Conservation (phyloP, 2,888 invertebrate genomes). For the Mythimna pallens region DNA sequence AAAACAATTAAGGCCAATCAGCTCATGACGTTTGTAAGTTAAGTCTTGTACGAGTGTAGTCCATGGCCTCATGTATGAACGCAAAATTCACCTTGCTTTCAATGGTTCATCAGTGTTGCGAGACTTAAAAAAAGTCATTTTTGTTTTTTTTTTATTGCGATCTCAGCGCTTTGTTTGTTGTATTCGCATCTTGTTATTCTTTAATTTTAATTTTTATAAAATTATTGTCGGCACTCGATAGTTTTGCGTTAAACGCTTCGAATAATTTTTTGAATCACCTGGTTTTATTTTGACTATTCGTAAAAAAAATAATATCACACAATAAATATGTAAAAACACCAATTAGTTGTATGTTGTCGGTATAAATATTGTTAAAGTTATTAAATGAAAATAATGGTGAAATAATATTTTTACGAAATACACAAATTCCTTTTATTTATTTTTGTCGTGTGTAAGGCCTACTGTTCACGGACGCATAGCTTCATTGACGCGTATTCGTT, state of each 20-base stretch:
- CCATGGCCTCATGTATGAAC: slow-evolving; percentile 12
- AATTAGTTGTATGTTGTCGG: slow-evolving; percentile 40
- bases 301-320: slow-evolving; percentile 6
- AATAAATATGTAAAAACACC: slow-evolving; percentile 45
- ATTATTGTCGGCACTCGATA: slow-evolving; percentile 36
- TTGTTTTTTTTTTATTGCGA: slow-evolving; percentile 45
- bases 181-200: slow-evolving; percentile 49
- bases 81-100: slow-evolving; percentile 10
- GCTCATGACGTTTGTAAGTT: background rate
- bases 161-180: slow-evolving; percentile 65
- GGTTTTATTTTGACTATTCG: slow-evolving; percentile 1
- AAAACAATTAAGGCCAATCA: background rate
- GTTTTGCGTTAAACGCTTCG: slow-evolving; percentile 52
- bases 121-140: slow-evolving; percentile 14
- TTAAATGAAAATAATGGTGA: background rate
- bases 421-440: background rate
- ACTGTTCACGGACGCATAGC: too few relatives aligned
- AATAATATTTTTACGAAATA: slow-evolving; percentile 37
- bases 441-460: slow-evolving; percentile 14
- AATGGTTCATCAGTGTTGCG: slow-evolving; percentile 7
- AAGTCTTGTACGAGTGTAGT: background rate
- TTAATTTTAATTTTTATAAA: slow-evolving; percentile 18
- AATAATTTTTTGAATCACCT: slow-evolving; percentile 22
- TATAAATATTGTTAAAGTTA: slow-evolving; percentile 30
- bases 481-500: too few relatives aligned